Percentiles rank a stretch among this genome's conserved stretches.
phyloP scores from a whole-genome alignment of 2,797 vertebrate species.

The Yasuhikotakia modesta region DNA sequence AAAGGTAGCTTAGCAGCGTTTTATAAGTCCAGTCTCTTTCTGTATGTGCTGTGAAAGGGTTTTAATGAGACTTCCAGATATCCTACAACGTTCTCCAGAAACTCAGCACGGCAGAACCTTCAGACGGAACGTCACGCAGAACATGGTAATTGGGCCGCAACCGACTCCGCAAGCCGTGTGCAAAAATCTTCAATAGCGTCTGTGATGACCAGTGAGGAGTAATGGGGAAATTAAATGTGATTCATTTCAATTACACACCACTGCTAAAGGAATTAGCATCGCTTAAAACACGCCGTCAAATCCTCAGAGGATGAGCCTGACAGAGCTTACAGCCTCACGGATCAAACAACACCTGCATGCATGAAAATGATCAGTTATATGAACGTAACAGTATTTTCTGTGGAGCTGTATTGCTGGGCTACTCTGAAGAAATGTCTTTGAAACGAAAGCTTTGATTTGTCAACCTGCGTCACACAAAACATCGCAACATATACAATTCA shows the following conservation, averaged over 20 bases:
- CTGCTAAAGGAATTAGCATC: slow-evolving; percentile 46
- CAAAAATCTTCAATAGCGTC: slow-evolving; percentile 38
- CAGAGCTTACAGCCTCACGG: slow-evolving; percentile 22
- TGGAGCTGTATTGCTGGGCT: too few relatives aligned
- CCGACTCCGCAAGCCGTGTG: slow-evolving; percentile 19
- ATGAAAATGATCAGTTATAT: slow-evolving; percentile 17
- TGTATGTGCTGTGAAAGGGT: slow-evolving; percentile 13
- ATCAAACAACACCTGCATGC: slow-evolving; percentile 34
- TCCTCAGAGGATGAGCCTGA: slow-evolving; percentile 16
- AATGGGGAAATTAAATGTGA: slow-evolving; percentile 54
- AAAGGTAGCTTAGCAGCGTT: not conserved
- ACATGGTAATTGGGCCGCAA: slow-evolving; percentile 39
- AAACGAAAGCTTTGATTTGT: slow-evolving; percentile 38
- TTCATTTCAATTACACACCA: slow-evolving; percentile 48
- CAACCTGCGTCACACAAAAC: too few relatives aligned
- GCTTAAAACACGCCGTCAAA: slow-evolving; percentile 22
- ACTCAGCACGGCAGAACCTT: slow-evolving; percentile 37
- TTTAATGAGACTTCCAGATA: slow-evolving; percentile 42
- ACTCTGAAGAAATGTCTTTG: slow-evolving; percentile 25
- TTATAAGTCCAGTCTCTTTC: slow-evolving; percentile 15
- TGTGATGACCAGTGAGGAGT: slow-evolving; percentile 43
- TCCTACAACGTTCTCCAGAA: slow-evolving; percentile 29
- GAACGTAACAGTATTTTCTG: slow-evolving; percentile 16
- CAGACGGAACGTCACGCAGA: slow-evolving; percentile 14
- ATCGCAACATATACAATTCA: too few relatives aligned